Evolutionary conservation across 1,140 invertebrate species (phyloP).

Genomic region (Goniozus legneri): DNA sequence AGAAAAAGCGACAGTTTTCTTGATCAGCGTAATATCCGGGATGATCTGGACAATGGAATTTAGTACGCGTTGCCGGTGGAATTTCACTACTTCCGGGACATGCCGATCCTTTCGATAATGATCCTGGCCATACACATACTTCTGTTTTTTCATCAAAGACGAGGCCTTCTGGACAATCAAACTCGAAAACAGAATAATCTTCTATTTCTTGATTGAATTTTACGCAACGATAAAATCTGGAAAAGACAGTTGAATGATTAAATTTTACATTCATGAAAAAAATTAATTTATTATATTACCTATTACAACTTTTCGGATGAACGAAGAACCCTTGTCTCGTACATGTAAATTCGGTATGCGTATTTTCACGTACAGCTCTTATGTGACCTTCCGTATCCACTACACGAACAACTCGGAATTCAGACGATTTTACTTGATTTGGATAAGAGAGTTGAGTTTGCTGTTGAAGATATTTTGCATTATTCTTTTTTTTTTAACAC

Average conservation of each 20-base stretch:
- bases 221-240: conserved; percentile 77
- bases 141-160: conserved; percentile 76
- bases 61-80: conserved; percentile 62
- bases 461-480: conserved; percentile 4
- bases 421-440: conserved; percentile 63
- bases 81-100: conserved; percentile 75
- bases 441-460: conserved; percentile 41
- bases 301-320: conserved; percentile 73
- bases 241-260: conserved; percentile 1
- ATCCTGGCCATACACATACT: conserved; percentile 81
- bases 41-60: conserved; percentile 63
- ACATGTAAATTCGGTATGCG: conserved; percentile 71
- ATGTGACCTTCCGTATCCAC: conserved; percentile 71
- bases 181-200: conserved; percentile 78
- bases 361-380: conserved; percentile 67
- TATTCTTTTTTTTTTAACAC: background rate
- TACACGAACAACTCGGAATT: conserved; percentile 68
- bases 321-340: conserved; percentile 76
- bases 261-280: too few species aligned
- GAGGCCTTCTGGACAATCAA: conserved; percentile 77
- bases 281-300: conserved; percentile 35
- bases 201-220: conserved; percentile 73
- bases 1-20: conserved; percentile 83
- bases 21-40: conserved; percentile 75
- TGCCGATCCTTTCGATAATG: conserved; percentile 64